Base-by-base conservation (phyloP, 2,113 vertebrate species). In the Pholis gunnellus region DNA sequence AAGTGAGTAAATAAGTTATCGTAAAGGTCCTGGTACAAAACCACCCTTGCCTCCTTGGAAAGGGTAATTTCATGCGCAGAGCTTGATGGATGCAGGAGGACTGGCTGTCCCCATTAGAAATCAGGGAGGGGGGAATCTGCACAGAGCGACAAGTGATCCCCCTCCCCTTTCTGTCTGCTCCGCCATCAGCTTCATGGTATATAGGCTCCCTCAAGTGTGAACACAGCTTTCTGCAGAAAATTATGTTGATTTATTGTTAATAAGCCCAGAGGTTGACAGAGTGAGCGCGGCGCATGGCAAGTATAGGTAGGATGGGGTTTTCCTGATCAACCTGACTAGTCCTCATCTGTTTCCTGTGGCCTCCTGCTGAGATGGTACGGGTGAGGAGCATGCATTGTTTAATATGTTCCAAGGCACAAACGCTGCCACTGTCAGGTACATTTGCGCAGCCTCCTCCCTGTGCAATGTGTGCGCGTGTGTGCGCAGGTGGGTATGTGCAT, bases 291-390 rank as follows among this genome's bases (percentile, higher is more conserved):
- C 46, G 75, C 84, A 57, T 48, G 63, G 80, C 66, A 81, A 69
- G 77, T 79, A 90, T 42, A 70, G 87, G 85, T 83, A 82, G 91
- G 83, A 88, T 89, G 68, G 66, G 72, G 86, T 88, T 89, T 79
- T 90, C 79, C 81, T 82, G 65, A 94, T 94, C 85, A 88, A 78
- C 87, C 80, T 89, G 91, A 91, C 91, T 90, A 67, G 91, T 91
- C 92, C 90, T 92, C 90, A 88, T 93, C 89, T 93, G 93, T 93
- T 93, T 91, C 93, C 90, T 91, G 88, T 63, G 82, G 70, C 86
- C 80, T 90, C 94, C 94, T 76, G 93, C 92, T 87, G 94, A 68
- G 94, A 79, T 40, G 81, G 74, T 86, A 82, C 80, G 77, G 77
- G 73, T 88, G 83, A 89, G 48, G 76, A 88, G 89, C 70, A 71